These are phyloP conservation scores for Albula glossodonta DNA, from an alignment of 2,113 vertebrate species.

Conservation along the genomic window DNA sequence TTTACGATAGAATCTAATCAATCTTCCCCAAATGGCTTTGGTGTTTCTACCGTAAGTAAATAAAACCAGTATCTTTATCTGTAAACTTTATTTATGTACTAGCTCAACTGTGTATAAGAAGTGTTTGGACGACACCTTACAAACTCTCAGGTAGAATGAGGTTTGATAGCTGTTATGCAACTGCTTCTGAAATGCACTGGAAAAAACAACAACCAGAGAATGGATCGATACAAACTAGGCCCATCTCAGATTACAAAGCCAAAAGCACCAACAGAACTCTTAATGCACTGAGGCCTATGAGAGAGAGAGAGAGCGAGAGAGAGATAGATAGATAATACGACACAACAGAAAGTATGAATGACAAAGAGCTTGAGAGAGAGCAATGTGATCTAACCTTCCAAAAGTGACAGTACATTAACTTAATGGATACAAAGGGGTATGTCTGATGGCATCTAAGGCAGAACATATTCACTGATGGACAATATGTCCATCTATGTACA, in stretches of 20 bases:
- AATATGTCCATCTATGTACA: neutral
- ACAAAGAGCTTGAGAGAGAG: no score
- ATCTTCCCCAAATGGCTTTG: neutral
- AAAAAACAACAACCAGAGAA: neutral
- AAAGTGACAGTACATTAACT: no score
- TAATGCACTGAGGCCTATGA: conserved; percentile 1
- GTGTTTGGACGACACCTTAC: neutral
- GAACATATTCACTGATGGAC: neutral
- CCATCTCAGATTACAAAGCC: neutral
- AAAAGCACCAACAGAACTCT: neutral
- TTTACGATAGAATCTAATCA: no score
- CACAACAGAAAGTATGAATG: no score
- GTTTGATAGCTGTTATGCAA: neutral
- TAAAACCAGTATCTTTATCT: neutral
- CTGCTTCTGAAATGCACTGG: neutral
- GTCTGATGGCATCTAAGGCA: neutral
- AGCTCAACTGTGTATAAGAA: neutral
- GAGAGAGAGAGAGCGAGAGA: neutral
- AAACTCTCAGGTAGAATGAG: neutral
- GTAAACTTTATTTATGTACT: neutral
- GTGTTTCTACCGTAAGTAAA: neutral
- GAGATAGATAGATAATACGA: no score
- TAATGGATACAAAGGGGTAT: neutral
- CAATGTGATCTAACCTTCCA: no score
- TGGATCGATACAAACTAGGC: conserved; percentile 9